A percentile compares a stretch with the other conserved stretches of the same genome.
These are phyloP conservation scores for Albula glossodonta DNA, from an alignment of 2,113 vertebrate genomes.

Conservation along the genomic window DNA sequence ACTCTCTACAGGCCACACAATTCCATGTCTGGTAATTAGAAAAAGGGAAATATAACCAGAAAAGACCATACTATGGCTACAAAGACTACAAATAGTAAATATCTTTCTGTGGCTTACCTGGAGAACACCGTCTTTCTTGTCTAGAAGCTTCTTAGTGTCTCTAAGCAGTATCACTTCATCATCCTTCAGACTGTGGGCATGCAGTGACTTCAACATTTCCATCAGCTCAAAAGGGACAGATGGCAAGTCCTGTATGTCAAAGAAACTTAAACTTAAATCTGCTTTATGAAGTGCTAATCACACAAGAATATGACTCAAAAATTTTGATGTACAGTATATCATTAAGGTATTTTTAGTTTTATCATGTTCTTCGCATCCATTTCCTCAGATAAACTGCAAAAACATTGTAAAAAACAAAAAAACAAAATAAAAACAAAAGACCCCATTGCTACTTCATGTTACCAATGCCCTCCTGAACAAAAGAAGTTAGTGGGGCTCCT, in stretches of 20 bases:
- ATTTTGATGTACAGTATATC: background rate
- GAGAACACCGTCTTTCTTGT: slow-evolving; percentile 54
- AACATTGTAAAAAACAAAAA: background rate
- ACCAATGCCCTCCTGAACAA: background rate
- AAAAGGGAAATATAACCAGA: background rate
- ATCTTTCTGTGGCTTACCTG: slow-evolving; percentile 53
- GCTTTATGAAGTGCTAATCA: background rate
- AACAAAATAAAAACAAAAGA: background rate
- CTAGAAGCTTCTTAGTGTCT: slow-evolving; percentile 71
- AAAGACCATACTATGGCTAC: background rate
- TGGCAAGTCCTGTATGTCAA: slow-evolving; percentile 61
- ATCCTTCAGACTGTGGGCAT: slow-evolving; percentile 81
- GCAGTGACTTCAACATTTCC: slow-evolving; percentile 83
- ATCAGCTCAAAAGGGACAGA: slow-evolving; percentile 80
- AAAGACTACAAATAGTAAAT: background rate
- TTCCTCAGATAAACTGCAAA: background rate
- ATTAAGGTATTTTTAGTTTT: background rate
- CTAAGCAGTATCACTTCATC: slow-evolving; percentile 89
- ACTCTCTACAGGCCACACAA: slow-evolving; percentile 5
- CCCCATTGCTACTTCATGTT: background rate
- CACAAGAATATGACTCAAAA: background rate
- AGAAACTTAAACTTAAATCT: background rate
- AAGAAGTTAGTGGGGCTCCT: slow-evolving; percentile 20
- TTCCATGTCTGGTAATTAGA: slow-evolving; percentile 12
- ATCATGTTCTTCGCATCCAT: background rate